Percentiles rank a stretch among this genome's conserved stretches.
Evolutionary conservation across 2,113 vertebrate species (phyloP).

Genomic region (Syngnathus scovelli): DNA sequence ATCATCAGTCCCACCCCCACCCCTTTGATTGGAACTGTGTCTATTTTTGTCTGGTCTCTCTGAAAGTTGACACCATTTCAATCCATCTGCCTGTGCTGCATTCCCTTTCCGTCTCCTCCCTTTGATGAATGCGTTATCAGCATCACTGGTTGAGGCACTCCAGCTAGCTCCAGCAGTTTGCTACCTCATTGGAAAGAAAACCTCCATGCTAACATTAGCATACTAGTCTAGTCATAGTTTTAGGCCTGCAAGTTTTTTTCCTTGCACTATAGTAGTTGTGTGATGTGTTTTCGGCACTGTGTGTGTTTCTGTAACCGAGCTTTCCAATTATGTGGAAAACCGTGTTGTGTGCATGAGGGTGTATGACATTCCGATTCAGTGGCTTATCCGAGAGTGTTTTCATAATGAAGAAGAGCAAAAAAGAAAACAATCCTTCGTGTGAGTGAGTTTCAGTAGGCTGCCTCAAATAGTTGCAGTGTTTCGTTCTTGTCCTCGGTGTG

Average conservation of each 20-base stretch:
- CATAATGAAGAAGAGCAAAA: background rate
- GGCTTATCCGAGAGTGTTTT: background rate
- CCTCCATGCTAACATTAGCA: background rate
- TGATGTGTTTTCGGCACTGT: too few relatives aligned
- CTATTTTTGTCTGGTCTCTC: constrained; percentile 67
- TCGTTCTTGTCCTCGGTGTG: background rate
- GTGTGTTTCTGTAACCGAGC: background rate
- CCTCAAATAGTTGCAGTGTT: background rate
- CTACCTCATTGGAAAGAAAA: background rate
- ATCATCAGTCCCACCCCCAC: background rate
- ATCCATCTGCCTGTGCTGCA: constrained; percentile 37
- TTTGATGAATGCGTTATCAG: constrained; percentile 4
- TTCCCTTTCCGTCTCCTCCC: constrained; percentile 15
- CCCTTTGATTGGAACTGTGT: constrained; percentile 49
- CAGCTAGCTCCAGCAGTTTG: background rate
- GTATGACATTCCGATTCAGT: background rate
- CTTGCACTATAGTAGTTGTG: background rate
- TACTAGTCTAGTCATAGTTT: background rate
- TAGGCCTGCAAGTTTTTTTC: background rate
- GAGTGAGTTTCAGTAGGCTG: background rate
- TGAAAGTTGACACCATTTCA: constrained; percentile 72
- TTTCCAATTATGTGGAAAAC: background rate
- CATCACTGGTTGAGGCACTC: background rate
- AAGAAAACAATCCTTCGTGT: background rate
- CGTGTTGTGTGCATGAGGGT: background rate